A percentile compares a stretch with the other conserved stretches of the same genome.
These are phyloP conservation scores for Drosophila triauraria DNA, from an alignment of 1,140 invertebrate genomes.

Conservation along the genomic window DNA sequence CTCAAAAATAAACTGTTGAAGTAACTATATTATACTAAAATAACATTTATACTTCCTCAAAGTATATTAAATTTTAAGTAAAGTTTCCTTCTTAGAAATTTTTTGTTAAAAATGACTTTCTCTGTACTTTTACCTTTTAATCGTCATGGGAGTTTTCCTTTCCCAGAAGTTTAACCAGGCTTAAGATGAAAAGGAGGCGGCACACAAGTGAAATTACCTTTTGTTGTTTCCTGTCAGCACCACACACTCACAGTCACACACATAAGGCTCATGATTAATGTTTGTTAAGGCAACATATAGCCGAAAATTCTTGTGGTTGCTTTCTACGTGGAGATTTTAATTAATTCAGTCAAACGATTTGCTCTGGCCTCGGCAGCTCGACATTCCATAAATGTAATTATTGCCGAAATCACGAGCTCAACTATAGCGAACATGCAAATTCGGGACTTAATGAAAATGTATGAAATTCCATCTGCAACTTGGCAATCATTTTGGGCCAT, in stretches of 20 bases:
- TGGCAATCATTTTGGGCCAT: constrained; percentile 5
- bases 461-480: constrained; percentile 26
- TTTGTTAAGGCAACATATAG: constrained; percentile 19
- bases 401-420: constrained; percentile 2
- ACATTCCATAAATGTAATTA: constrained; percentile 29
- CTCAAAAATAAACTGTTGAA: background rate
- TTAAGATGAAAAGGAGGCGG: background rate
- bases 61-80: background rate
- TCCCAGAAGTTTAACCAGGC: background rate
- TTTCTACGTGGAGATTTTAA: constrained; percentile 27
- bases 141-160: background rate
- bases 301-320: constrained; percentile 3
- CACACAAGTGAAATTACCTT: constrained; percentile 17
- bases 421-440: constrained; percentile 28
- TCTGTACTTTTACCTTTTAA: background rate
- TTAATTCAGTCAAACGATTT: constrained; percentile 29
- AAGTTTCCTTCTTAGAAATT: background rate
- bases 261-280: constrained; percentile 48
- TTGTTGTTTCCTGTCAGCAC: constrained; percentile 17
- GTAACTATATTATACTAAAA: too few relatives aligned
- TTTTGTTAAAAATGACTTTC: background rate
- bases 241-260: constrained; percentile 11
- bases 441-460: constrained; percentile 34
- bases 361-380: background rate
- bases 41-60: background rate